Evolutionary conservation across 2,113 vertebrate genomes (phyloP), one percentile per base, ranked within the genome.

Genomic region (Pseudorasbora parva): DNA sequence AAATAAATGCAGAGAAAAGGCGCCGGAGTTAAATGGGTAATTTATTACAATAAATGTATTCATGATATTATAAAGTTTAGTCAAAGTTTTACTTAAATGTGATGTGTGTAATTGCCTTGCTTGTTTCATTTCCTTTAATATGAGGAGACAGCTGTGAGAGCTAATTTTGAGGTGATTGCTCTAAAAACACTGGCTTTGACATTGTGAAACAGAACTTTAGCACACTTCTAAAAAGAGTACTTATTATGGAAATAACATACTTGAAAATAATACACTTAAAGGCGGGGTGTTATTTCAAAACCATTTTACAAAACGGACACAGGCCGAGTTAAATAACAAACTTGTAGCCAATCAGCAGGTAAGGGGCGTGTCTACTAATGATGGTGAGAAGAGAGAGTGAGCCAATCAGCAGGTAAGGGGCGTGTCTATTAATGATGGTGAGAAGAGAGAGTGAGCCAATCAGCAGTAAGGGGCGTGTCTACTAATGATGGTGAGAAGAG

Each of bases 1-100:
- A 74, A 82, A 86, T 86, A 90, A 83, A 88, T 72, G 2, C 47
- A 71, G 76, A 37, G 83, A 72, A 84, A 88, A 84, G 71, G 60
- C 23, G 21, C 11, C 23, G 8, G 6, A 72, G 68, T 45, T 8
- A 72, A 47, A 72, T 77, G 14, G 17, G 33, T 41, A n/a, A 41
- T 69, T 41, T 12, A 41, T 21, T 68, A 21, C 64, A 41, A 69
- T 12, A 68, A 1, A 41, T 21, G 0, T 37, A 4, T 68, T 41
- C 9, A 41, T n/a, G 9, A 68, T 68, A 69, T 69, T 69, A n/a
- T 41, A 4, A 41, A 37, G 33, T 33, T 11, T 41, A 68, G 33
- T n/a, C 19, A 41, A 8, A 2, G 10, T 41, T 68, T n/a, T 41
- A n/a, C 9, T 41, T 69, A 21, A 68, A 68, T 4, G 2, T 37